Base-by-base conservation (phyloP, 2,888 invertebrate species). In the Heliconius aoede region DNA sequence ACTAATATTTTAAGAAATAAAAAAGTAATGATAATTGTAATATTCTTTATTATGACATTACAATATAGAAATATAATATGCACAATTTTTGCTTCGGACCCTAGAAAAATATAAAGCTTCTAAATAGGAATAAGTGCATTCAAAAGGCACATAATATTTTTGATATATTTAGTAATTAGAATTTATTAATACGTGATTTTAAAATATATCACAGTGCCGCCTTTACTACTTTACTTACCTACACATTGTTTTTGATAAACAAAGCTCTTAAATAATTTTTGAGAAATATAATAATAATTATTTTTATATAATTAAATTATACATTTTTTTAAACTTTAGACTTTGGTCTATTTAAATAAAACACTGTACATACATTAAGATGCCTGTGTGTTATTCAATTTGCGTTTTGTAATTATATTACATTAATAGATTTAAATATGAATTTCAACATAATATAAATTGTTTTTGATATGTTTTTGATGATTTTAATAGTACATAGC, bases 101-200 rank as follows among this genome's bases (percentile, higher is more conserved):
- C 21, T 46, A 46, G 32, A n/a, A 64, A 11, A 32, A 64, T 32
- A 28, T n/a, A 68, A 68, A 68, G n/a, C 51, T 46, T 51, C 46
- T 68, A 68, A 51, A 68, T 28, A 28, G 46, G 51, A 68, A 68
- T 28, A 68, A 51, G 68, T 68, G 68, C 68, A 68, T 28, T 51
- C 11, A 51, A 28, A 68, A 68, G 68, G 68, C 68, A 68, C 68
- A 46, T 26, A 26, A 67, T 24, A 46, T 51, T n/a, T 68, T 68
- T 4, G 21, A 21, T 46, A 4, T 46, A 13, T 28, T 68, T 51
- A 28, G 26, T n/a, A 46, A 51, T 46, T 11, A n/a, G n/a, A n/a
- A n/a, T 46, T 11, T 28, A 18, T 46, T 9, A 46, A 28, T 28
- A 30, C 21, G 1, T 28, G 13, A 68, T 28, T 11, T 28, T 28